Conservation (phyloP, 2,888 invertebrate species). For the Melieria omissa region DNA sequence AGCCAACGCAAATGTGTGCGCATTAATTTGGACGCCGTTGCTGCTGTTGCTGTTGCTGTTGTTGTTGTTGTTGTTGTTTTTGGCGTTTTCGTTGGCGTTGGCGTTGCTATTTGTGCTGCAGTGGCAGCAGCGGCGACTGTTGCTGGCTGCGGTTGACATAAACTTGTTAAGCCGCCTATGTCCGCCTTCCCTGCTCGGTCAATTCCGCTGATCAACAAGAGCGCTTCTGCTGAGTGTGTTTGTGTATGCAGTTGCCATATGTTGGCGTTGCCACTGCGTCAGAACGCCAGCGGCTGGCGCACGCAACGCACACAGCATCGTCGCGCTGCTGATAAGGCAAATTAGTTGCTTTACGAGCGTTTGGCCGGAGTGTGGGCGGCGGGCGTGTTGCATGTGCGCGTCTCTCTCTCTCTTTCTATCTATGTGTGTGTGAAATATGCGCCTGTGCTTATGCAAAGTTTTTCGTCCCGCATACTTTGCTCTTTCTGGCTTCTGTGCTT, state of each 20-base stretch:
- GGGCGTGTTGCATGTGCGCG: neutral
- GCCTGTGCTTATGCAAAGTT: slow-evolving; percentile 1
- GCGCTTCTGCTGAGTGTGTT: neutral
- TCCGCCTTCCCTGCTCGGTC: neutral
- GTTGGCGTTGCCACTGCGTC: slow-evolving; percentile 6
- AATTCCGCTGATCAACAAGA: neutral
- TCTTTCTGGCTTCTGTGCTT: neutral
- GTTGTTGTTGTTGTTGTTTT: no score
- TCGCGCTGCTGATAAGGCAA: slow-evolving; percentile 12
- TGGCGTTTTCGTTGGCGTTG: no score
- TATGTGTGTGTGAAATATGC: slow-evolving; percentile 4
- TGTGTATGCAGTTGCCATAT: slow-evolving; percentile 1
- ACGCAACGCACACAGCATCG: neutral
- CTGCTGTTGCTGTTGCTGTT: no score
- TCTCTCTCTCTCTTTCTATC: no score
- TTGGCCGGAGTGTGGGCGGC: neutral
- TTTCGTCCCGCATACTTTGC: neutral
- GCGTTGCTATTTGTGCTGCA: no score
- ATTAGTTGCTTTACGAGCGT: slow-evolving; percentile 14
- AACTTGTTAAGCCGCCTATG: neutral
- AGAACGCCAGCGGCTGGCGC: neutral
- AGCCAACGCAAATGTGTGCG: slow-evolving; percentile 20
- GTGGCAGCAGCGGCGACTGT: neutral
- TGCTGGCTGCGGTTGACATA: neutral
- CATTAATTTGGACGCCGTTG: neutral